phyloP scores from a whole-genome alignment of 2,113 vertebrate species.

The Taurulus bubalis region DNA sequence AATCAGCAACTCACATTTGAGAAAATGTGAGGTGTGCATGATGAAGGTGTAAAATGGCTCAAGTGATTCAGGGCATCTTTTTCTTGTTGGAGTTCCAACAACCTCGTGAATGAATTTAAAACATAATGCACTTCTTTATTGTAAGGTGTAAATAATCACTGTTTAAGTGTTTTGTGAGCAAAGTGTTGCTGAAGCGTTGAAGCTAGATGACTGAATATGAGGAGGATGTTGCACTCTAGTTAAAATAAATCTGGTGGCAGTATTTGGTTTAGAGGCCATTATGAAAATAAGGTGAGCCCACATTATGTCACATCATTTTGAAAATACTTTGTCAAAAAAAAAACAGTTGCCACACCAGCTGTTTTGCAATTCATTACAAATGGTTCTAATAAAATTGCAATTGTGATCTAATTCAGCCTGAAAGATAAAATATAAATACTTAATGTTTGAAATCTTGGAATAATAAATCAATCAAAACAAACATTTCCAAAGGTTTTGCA shows the following conservation, averaged over 20 bases:
- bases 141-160: not conserved
- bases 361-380: not conserved
- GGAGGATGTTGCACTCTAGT: not conserved
- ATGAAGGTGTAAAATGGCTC: constrained; percentile 18
- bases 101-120: not conserved
- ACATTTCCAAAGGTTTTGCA: not conserved
- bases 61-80: constrained; percentile 7
- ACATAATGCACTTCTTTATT: constrained; percentile 1
- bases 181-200: not conserved
- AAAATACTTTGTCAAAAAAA: not conserved
- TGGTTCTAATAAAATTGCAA: not conserved
- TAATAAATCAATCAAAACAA: not conserved
- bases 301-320: not conserved
- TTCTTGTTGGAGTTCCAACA: not conserved
- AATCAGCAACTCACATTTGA: constrained; percentile 7
- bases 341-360: not conserved
- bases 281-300: not conserved
- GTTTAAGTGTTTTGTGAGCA: not conserved
- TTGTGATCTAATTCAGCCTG: constrained; percentile 1
- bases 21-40: constrained; percentile 32
- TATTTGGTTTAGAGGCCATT: not conserved
- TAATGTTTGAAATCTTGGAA: not conserved
- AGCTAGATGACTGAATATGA: not conserved
- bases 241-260: not conserved
- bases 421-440: not conserved